Evolutionary conservation across 2,797 vertebrate species (phyloP).

Genomic region (Diglossa cyanea): DNA sequence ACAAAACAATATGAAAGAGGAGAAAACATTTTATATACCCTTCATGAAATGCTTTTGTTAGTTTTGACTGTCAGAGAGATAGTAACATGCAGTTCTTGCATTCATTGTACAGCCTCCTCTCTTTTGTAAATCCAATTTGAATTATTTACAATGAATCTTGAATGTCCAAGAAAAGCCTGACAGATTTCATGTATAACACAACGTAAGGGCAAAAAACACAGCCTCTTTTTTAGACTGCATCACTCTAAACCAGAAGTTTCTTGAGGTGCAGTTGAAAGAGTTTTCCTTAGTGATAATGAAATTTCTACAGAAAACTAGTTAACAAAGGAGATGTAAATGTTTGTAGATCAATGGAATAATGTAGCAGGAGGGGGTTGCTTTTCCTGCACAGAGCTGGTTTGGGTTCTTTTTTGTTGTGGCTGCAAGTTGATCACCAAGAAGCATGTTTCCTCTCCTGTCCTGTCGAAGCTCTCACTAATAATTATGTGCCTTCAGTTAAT

Average conservation of each 20-base stretch:
- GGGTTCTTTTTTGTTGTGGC: conserved; percentile 39
- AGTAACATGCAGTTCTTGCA: conserved; percentile 3
- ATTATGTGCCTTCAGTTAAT: conserved; percentile 47
- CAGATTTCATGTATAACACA: conserved; percentile 32
- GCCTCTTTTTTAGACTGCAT: conserved; percentile 11
- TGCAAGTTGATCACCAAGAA: conserved; percentile 52
- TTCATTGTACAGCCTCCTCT: conserved; percentile 34
- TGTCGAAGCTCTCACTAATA: conserved; percentile 20
- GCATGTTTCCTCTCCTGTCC: conserved; percentile 15
- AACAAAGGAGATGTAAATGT: conserved; percentile 83
- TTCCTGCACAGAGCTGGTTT: conserved; percentile 54
- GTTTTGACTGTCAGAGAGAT: background rate
- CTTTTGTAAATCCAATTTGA: conserved; percentile 65
- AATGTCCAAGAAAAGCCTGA: conserved; percentile 52
- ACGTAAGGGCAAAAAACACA: conserved; percentile 43
- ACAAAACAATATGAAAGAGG: background rate
- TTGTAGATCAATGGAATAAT: conserved; percentile 79
- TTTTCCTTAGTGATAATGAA: conserved; percentile 68
- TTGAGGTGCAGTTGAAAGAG: conserved; percentile 55
- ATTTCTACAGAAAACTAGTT: conserved; percentile 75
- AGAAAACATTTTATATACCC: background rate
- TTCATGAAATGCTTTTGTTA: background rate
- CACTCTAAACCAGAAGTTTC: conserved; percentile 42
- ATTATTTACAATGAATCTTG: conserved; percentile 67
- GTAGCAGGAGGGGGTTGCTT: conserved; percentile 76